phyloP scores from a whole-genome alignment of 2,797 vertebrate species.

The Alca torda region DNA sequence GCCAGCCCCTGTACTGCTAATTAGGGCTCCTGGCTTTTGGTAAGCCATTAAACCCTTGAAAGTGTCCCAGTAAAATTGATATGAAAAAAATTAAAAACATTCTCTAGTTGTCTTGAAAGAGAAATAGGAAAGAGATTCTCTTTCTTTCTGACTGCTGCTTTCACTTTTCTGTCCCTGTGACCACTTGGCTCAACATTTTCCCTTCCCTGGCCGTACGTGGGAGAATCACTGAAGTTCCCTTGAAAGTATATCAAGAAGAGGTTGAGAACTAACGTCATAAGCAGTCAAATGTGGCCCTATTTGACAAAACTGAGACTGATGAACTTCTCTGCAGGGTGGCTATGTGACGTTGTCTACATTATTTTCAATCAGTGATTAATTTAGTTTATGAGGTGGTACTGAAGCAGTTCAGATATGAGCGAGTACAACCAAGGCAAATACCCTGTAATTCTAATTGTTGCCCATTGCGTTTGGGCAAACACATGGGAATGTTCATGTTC shows the following conservation, averaged over 20 bases:
- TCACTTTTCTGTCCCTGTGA: background rate
- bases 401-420: background rate
- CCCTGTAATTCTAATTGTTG: background rate
- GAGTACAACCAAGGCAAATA: background rate
- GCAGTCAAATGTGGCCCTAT: background rate
- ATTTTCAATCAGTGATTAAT: background rate
- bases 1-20: background rate
- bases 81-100: background rate
- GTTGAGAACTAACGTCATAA: background rate
- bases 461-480: background rate
- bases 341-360: background rate
- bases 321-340: background rate
- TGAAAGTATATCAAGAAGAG: background rate
- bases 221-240: background rate
- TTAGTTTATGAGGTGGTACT: background rate
- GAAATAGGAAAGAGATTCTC: background rate
- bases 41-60: background rate
- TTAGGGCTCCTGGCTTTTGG: background rate
- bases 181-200: background rate
- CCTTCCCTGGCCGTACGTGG: accelerated
- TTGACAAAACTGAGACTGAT: background rate
- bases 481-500: accelerated
- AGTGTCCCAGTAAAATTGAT: background rate
- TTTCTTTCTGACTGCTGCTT: background rate
- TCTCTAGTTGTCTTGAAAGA: background rate